phyloP scores from a whole-genome alignment of 2,113 vertebrate genomes.

The Peromyscus californicus region DNA sequence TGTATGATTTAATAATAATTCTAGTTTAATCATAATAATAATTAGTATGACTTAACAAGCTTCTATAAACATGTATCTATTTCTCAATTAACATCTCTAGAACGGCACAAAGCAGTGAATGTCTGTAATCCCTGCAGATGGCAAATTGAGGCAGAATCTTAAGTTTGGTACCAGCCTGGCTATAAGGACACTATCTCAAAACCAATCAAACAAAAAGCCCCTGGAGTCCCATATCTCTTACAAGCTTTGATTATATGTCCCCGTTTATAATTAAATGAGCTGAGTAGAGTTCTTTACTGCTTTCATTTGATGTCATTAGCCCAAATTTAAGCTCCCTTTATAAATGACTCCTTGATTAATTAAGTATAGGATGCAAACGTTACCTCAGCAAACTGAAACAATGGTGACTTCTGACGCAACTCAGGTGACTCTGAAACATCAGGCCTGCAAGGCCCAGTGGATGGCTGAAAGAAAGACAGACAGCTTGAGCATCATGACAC shows the following conservation, averaged over 20 bases:
- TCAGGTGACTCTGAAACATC: constrained; percentile 89
- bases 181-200: neutral
- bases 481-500: constrained; percentile 46
- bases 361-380: constrained; percentile 25
- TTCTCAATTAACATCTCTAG: constrained; percentile 48
- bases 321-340: constrained; percentile 35
- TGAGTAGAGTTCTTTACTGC: constrained; percentile 6
- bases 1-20: constrained; percentile 34
- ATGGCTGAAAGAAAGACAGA: constrained; percentile 85
- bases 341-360: constrained; percentile 9
- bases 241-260: constrained; percentile 40
- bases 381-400: constrained; percentile 95
- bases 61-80: constrained; percentile 16
- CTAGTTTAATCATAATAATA: constrained; percentile 26
- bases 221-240: constrained; percentile 6
- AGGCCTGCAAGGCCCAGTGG: constrained; percentile 89
- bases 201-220: neutral
- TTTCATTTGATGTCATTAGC: constrained; percentile 6
- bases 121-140: neutral
- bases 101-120: neutral
- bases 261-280: constrained; percentile 18
- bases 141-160: neutral
- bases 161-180: neutral
- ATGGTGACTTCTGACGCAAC: constrained; percentile 90
- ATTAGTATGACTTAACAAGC: neutral